Evolutionary conservation across 2,113 vertebrate genomes (phyloP).

Genomic region (Tapirus terrestris): DNA sequence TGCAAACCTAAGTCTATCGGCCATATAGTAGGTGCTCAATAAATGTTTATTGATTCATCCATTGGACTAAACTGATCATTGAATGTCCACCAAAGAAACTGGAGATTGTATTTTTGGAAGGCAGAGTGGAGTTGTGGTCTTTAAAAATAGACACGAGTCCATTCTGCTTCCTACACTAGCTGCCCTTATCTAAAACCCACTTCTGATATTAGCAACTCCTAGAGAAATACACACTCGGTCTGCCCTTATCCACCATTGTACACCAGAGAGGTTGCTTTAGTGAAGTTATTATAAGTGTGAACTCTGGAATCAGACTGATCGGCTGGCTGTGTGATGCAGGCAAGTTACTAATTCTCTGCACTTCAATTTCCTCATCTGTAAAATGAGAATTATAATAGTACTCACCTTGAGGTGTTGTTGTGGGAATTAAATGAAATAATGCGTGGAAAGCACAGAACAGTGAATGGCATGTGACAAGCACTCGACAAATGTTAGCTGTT

Average conservation of each 20-base stretch:
- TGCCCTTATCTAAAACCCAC: background rate
- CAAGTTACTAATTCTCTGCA: background rate
- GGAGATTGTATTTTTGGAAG: background rate
- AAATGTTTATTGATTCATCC: constrained; percentile 6
- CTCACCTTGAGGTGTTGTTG: background rate
- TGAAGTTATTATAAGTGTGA: background rate
- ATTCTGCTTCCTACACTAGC: background rate
- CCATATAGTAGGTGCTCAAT: background rate
- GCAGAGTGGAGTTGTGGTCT: background rate
- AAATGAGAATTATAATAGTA: background rate
- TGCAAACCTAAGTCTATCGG: background rate
- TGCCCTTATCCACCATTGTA: background rate
- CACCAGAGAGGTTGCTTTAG: background rate
- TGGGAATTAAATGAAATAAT: background rate
- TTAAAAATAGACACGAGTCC: background rate
- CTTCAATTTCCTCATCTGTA: background rate
- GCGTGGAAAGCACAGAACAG: background rate
- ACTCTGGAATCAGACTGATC: background rate
- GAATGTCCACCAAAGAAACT: background rate
- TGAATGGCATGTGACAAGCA: background rate
- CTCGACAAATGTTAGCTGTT: background rate
- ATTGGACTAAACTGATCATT: background rate
- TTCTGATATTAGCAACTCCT: background rate
- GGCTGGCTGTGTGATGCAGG: background rate
- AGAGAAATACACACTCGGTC: background rate